These are phyloP conservation scores for Tetraneura akinire DNA, from an alignment of 1,140 invertebrate species.

Conservation along the genomic window DNA sequence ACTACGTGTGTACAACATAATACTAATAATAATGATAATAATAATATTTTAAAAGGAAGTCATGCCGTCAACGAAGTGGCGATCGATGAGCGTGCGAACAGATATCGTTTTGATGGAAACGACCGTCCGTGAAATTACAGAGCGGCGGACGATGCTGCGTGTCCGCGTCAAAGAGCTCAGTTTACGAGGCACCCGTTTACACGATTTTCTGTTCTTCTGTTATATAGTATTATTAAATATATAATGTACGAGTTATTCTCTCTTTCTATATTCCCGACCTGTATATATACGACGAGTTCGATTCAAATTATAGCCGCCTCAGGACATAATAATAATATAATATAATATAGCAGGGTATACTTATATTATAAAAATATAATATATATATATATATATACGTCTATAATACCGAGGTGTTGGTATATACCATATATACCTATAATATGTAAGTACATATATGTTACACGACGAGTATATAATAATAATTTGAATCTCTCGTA, in stretches of 20 bases:
- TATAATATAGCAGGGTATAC: neutral
- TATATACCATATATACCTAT: slow-evolving; percentile 3
- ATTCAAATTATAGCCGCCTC: slow-evolving; percentile 5
- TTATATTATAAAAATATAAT: no score
- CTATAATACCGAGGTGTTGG: slow-evolving; percentile 11
- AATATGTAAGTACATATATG: no score
- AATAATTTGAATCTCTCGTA: no score
- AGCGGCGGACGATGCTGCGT: neutral
- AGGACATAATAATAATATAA: neutral
- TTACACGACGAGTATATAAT: no score
- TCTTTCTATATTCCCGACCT: no score
- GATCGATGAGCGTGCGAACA: slow-evolving; percentile 41
- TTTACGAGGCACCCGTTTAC: slow-evolving; percentile 29
- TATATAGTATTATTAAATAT: no score
- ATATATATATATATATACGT: no score
- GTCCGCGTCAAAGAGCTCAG: neutral
- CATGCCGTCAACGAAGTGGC: slow-evolving; percentile 16
- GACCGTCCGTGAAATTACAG: neutral
- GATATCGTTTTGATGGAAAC: slow-evolving; percentile 33
- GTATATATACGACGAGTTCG: no score
- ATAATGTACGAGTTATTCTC: no score
- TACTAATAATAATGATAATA: no score
- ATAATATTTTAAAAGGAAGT: neutral
- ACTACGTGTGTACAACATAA: neutral
- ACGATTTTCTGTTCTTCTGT: neutral